Conservation (phyloP, 2,113 vertebrate genomes). For the Gymnorhina tibicen region DNA sequence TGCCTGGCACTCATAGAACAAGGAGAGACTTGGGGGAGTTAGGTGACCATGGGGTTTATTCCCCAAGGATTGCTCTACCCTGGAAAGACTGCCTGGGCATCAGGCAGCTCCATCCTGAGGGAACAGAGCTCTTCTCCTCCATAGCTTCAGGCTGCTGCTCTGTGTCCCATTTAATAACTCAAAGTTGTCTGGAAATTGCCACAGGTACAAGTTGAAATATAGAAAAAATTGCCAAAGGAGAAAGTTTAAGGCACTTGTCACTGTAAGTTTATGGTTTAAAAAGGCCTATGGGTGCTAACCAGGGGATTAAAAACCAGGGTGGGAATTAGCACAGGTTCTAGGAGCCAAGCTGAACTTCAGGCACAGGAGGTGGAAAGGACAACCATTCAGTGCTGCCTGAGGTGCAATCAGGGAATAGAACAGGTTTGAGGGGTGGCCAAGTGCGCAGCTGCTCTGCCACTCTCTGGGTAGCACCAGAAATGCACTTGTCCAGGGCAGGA, state of each 20-base stretch:
- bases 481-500: background rate
- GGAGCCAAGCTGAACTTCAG: background rate
- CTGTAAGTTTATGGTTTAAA: background rate
- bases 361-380: background rate
- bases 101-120: background rate
- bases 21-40: background rate
- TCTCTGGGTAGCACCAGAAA: background rate
- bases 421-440: background rate
- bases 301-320: background rate
- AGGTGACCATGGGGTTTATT: background rate
- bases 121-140: background rate
- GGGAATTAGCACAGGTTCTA: background rate
- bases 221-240: background rate
- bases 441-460: background rate
- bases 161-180: background rate
- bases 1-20: background rate
- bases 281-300: background rate
- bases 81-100: background rate
- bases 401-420: too few species aligned
- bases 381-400: background rate
- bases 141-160: background rate
- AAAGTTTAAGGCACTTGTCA: background rate
- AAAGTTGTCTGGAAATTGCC: background rate
- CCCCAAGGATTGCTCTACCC: background rate
- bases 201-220: background rate